Evolutionary conservation across 2,113 vertebrate genomes (phyloP), one percentile per base, ranked within the genome.

Genomic region (Sebastes schlegelii): DNA sequence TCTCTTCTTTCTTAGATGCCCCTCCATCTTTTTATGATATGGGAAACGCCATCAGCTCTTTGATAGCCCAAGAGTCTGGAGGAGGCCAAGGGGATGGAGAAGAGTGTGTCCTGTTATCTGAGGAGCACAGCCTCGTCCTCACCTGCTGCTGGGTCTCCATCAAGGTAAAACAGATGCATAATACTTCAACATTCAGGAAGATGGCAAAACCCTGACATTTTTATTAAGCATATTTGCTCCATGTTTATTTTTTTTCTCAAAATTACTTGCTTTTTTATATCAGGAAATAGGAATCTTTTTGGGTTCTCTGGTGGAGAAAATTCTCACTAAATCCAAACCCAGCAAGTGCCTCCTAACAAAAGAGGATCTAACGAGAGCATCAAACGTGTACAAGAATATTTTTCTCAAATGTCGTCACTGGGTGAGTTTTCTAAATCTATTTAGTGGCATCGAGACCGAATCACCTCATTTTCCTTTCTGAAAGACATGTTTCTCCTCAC

Each of bases 141-240:
- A 98, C 97, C 1, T 97, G 96, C 89, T 98, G 97, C 92, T 98
- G 97, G 97, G 96, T 98, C 49, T 96, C 97, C 0, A 95, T 98
- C 76, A 97, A 98, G 96, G 97, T 98, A 83, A 51, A 43, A 17
- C 60, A 46, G 43, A 52, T 66, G 21, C n/a, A 43, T 60, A 17
- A 26, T 46, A 17, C 17, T 2, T 40, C 16, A 45, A 2, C 7
- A 72, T 49, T 34, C 10, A 26, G 49, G 42, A 61, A 58, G 8
- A 12, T 49, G 9, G 45, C 23, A 13, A 2, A 34, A 40, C 9
- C 1, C n/a, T 46, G 13, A 10, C 8, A 8, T 57, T 65, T 69
- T 40, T 69, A 5, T 12, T 71, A 5, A 10, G 19, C 5, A 4
- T 51, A 5, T 49, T 55, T 23, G 1, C n/a, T 46, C 9, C 23